Evolutionary conservation across 2,113 vertebrate genomes (phyloP), one percentile per base, ranked within the genome.

Genomic region (Antidorcas marsupialis): DNA sequence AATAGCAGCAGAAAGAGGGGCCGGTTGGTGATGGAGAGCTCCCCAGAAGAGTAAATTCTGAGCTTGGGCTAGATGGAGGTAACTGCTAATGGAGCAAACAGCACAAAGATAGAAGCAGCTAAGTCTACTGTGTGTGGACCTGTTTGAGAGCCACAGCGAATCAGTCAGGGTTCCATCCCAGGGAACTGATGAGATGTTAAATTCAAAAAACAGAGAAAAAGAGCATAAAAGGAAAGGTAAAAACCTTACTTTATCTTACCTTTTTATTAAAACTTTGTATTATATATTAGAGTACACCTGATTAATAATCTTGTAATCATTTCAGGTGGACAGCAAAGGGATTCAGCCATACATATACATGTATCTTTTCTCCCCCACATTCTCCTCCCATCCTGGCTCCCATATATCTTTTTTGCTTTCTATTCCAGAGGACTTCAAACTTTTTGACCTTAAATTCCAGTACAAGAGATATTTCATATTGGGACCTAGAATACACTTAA

Each of bases 1-100:
- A 95, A 97, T 98, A 97, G 71, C 83, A 59, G 91, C 10, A 76
- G 94, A 28, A 94, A 96, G 91, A 95, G 88, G 93, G 60, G 95
- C 27, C 0, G 39, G 13, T 17, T 11, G 57, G 90, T 92, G 60
- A 93, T 2, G 15, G 85, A 97, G 82, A 43, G 78, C 78, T 89
- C 82, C 93, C 45, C 28, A 71, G 91, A 83, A 96, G 78, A 96
- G 71, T 79, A 74, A 89, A 95, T 84, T 93, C 55, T 81, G 96
- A 89, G 57, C 93, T 47, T 62, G 79, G 39, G 60, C 86, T 74
- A 53, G 52, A 89, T 89, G 89, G 86, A 64, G 52, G 45, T 43
- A 60, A 93, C 36, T 92, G 39, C 27, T 57, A 53, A 4, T 57
- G 53, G 55, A 50, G n/a, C 17, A 47, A 74, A 79, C 0, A 0